These are phyloP conservation scores for Mus spretus DNA, from an alignment of 2,797 vertebrate genomes.

Conservation along the genomic window DNA sequence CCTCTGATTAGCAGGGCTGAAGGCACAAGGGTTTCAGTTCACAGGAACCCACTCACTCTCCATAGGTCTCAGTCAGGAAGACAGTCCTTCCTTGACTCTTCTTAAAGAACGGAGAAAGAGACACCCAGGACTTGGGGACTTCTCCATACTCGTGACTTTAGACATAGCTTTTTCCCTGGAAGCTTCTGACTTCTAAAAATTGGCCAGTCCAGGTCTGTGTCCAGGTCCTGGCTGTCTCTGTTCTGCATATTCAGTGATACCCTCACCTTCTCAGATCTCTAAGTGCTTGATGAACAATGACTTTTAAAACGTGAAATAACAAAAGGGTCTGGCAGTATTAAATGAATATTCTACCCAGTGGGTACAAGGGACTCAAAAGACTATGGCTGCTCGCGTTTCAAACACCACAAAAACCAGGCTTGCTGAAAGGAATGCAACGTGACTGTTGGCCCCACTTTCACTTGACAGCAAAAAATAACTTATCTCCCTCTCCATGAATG, in stretches of 20 bases:
- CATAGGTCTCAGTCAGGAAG: background rate
- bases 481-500: background rate
- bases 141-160: conserved; percentile 24
- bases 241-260: background rate
- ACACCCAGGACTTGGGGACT: background rate
- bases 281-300: background rate
- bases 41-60: background rate
- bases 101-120: background rate
- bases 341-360: background rate
- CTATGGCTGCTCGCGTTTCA: background rate
- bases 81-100: conserved; percentile 9
- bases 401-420: background rate
- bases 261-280: background rate
- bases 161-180: background rate
- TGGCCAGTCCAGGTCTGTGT: background rate
- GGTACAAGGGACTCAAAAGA: background rate
- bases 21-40: conserved; percentile 53
- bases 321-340: background rate
- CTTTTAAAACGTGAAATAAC: conserved; percentile 44
- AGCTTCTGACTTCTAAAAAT: background rate
- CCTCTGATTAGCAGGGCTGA: conserved; percentile 65
- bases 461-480: background rate
- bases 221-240: background rate
- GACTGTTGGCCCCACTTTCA: conserved; percentile 29
- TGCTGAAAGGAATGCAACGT: background rate